A percentile compares a stretch with the other conserved stretches of the same genome.
phyloP scores from a whole-genome alignment of 1,140 invertebrate genomes.

The Lucilia cuprina region DNA sequence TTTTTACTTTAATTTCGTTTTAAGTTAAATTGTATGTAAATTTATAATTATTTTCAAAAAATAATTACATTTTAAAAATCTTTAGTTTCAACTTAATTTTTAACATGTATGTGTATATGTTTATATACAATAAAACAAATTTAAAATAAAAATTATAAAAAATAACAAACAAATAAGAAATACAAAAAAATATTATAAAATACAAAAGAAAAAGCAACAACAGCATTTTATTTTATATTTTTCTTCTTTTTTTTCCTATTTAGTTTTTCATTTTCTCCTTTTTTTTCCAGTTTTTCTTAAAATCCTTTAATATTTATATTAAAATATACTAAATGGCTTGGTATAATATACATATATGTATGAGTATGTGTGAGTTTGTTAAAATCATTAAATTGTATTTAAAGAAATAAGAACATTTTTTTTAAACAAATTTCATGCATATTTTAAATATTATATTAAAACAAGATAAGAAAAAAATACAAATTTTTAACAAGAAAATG shows the following conservation, averaged over 20 bases:
- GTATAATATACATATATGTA: not conserved
- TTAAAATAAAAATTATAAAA: conserved; percentile 19
- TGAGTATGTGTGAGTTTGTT: not conserved
- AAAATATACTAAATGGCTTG: too few relatives aligned
- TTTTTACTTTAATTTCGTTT: conserved; percentile 38
- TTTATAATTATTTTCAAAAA: conserved; percentile 22
- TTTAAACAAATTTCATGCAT: not conserved
- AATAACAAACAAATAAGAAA: not conserved
- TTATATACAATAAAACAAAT: not conserved
- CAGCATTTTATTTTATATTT: not conserved
- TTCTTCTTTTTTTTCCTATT: not conserved
- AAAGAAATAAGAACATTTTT: not conserved
- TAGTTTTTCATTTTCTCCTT: not conserved
- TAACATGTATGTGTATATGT: not conserved
- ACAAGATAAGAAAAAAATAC: not conserved
- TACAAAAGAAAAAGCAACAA: not conserved
- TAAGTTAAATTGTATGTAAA: conserved; percentile 29
- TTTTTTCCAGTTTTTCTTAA: not conserved
- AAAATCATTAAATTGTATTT: not conserved
- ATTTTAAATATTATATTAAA: not conserved
- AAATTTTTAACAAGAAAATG: conserved; percentile 25
- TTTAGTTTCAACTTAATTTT: not conserved
- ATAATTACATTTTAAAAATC: conserved; percentile 22
- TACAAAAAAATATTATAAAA: not conserved
- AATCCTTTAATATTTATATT: not conserved